These are phyloP conservation scores for Aplodontia rufa DNA, from an alignment of 2,113 vertebrate species.

Conservation along the genomic window DNA sequence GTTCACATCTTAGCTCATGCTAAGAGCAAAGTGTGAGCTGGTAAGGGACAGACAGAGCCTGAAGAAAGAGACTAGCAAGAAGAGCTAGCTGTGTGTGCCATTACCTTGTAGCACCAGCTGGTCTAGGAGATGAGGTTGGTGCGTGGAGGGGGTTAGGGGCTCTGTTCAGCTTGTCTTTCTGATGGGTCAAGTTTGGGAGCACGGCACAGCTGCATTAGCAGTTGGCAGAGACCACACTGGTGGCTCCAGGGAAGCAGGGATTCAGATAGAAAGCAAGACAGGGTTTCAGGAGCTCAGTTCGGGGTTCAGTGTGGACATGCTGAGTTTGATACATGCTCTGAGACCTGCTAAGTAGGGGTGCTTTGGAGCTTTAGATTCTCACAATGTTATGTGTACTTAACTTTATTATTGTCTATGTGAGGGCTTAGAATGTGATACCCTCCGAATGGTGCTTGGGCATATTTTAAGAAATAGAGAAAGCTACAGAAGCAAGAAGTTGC, in stretches of 20 bases:
- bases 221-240: background rate
- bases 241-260: background rate
- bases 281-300: background rate
- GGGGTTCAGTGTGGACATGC: background rate
- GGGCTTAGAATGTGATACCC: background rate
- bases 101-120: background rate
- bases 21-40: background rate
- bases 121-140: no score
- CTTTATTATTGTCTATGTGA: background rate
- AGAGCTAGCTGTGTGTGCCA: no score
- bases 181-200: no score
- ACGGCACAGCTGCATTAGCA: background rate
- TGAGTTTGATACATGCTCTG: background rate
- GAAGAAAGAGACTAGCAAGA: background rate
- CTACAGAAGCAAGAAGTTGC: background rate
- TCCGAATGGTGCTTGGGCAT: background rate
- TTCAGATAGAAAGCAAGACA: background rate
- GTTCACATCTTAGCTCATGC: background rate
- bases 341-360: background rate
- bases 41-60: background rate
- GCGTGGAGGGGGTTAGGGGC: accelerated
- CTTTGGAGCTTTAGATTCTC: background rate
- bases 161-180: no score
- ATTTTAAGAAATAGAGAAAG: background rate
- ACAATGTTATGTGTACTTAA: background rate